Percentiles rank a stretch among this genome's conserved stretches.
Evolutionary conservation across 2,113 vertebrate genomes (phyloP).

Genomic region (Psilopsiagon aymara): DNA sequence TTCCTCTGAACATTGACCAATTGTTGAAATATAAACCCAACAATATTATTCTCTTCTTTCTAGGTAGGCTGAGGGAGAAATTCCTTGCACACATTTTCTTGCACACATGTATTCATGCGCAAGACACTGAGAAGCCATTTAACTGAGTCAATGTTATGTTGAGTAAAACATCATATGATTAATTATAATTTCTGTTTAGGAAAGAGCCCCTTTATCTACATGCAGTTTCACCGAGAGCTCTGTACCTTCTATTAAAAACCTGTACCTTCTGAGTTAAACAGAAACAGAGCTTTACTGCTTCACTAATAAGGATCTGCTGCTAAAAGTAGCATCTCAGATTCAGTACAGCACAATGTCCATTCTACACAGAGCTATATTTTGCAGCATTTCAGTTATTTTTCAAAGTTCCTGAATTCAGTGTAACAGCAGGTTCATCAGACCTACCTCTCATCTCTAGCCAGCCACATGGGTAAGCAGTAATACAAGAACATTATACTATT

Average conservation of each 20-base stretch:
- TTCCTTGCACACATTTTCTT: not conserved
- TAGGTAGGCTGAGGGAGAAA: not conserved
- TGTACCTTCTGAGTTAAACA: not conserved
- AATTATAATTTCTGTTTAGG: not conserved
- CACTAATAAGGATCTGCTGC: not conserved
- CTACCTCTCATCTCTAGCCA: not conserved
- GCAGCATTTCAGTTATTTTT: not conserved
- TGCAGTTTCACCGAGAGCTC: not conserved
- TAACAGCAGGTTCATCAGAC: not conserved
- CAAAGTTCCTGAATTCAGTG: not conserved
- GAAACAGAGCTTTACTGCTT: not conserved
- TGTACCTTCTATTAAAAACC: not conserved
- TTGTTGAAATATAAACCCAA: not conserved
- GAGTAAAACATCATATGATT: not conserved
- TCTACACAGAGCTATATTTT: not conserved
- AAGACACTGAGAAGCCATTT: not conserved
- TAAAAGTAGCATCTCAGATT: not conserved
- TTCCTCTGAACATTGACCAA: not conserved
- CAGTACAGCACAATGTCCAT: not conserved
- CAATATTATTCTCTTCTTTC: not conserved
- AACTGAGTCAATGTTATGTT: not conserved
- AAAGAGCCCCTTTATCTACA: not conserved
- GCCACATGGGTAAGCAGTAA: not conserved
- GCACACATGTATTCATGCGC: not conserved
- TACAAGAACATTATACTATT: not conserved